Conservation (phyloP, 2,113 vertebrate species). For the Pagrus major region DNA sequence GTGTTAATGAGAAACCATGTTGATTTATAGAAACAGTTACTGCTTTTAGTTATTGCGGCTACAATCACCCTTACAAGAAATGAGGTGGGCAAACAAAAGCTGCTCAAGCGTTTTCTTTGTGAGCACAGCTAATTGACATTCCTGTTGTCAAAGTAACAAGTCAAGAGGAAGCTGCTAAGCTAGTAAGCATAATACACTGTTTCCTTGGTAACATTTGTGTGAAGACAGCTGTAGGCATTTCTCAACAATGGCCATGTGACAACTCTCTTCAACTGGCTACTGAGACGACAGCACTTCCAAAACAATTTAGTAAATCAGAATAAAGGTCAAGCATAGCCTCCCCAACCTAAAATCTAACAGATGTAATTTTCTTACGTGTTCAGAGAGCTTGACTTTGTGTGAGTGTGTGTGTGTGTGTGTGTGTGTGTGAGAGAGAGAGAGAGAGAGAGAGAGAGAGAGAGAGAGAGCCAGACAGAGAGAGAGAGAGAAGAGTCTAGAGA, state of each 20-base stretch:
- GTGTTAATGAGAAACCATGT: constrained; percentile 53
- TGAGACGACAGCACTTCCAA: neutral
- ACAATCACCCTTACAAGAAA: constrained; percentile 53
- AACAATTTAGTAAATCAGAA: neutral
- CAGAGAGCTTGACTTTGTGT: neutral
- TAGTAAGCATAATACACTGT: constrained; percentile 68
- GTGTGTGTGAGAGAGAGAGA: neutral
- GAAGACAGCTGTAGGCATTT: constrained; percentile 54
- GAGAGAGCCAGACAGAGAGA: too few relatives aligned
- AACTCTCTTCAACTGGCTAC: constrained; percentile 12
- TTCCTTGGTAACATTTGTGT: constrained; percentile 72
- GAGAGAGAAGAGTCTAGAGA: too few relatives aligned
- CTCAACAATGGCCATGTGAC: constrained; percentile 43
- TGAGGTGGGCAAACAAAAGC: constrained; percentile 58
- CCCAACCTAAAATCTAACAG: neutral
- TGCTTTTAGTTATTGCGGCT: constrained; percentile 47
- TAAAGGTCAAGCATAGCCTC: neutral
- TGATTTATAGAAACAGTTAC: constrained; percentile 67
- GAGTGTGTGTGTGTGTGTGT: neutral
- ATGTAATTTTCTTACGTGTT: neutral
- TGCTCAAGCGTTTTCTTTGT: constrained; percentile 54
- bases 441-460: too few relatives aligned
- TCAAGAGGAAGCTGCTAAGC: constrained; percentile 61
- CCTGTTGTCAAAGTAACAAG: constrained; percentile 82
- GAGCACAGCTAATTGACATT: constrained; percentile 72